Conservation (phyloP, 2,113 vertebrate genomes). For the Stictonetta naevosa region DNA sequence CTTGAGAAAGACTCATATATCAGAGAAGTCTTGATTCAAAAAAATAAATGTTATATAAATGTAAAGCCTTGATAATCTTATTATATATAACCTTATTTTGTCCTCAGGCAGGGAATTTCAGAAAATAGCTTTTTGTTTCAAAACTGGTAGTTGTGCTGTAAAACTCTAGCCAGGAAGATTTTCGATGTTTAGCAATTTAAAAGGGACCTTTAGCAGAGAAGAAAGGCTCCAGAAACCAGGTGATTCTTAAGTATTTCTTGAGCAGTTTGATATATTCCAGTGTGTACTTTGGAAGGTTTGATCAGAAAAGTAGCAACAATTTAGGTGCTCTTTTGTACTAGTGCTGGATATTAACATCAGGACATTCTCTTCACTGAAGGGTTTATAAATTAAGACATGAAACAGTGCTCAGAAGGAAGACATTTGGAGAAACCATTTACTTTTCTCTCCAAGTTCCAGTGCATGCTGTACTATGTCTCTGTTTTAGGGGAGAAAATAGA, state of each 20-base stretch:
- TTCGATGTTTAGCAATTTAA: not conserved
- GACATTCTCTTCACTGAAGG: not conserved
- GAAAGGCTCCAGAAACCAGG: not conserved
- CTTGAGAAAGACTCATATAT: not conserved
- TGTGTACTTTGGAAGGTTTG: not conserved
- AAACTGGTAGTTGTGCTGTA: not conserved
- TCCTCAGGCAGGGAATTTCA: not conserved
- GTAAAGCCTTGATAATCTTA: not conserved
- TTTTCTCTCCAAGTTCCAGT: not conserved
- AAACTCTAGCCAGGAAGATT: not conserved
- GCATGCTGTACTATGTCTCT: not conserved
- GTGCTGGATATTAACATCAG: not conserved
- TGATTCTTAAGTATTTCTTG: not conserved
- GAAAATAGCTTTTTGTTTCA: not conserved
- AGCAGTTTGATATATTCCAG: not conserved
- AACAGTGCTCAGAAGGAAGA: not conserved
- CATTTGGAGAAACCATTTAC: not conserved
- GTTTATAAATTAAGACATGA: not conserved
- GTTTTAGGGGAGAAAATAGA: not conserved
- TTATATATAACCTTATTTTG: not conserved
- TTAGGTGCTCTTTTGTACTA: not conserved
- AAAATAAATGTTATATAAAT: not conserved
- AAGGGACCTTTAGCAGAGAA: rapidly evolving
- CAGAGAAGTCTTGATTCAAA: not conserved
- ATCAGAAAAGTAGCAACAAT: not conserved